Percentiles rank a stretch among this genome's conserved stretches.
Conservation (phyloP, 1,140 invertebrate genomes). For the Medauroidea extradentata region DNA sequence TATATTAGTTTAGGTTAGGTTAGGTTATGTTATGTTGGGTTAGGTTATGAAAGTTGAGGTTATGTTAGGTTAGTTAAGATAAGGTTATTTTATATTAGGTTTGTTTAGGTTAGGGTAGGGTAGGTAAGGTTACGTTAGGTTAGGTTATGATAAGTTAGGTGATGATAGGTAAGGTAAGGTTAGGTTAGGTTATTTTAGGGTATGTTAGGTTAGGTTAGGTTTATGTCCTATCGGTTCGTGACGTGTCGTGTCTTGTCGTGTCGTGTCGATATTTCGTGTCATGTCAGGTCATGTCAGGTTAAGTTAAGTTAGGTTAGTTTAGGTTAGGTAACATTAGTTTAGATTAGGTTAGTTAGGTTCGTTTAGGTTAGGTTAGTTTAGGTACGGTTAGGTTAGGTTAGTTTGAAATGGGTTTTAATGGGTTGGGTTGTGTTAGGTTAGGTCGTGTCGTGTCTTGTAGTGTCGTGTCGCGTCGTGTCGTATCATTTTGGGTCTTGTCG, state of each 20-base stretch:
- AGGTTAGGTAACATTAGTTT: no score
- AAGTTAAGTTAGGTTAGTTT: conserved; percentile 22
- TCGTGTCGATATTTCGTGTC: conserved; percentile 27
- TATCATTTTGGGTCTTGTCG: conserved; percentile 20
- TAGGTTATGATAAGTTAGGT: no score
- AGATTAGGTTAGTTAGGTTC: no score
- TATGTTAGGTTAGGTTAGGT: conserved; percentile 30
- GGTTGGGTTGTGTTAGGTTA: no score
- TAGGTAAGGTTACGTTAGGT: conserved; percentile 17
- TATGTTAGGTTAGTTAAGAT: no score
- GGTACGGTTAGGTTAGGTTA: conserved; percentile 6
- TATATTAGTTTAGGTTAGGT: no score
- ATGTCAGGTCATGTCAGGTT: conserved; percentile 26
- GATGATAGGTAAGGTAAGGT: conserved; percentile 23
- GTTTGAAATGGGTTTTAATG: no score
- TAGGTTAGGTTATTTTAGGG: conserved; percentile 20
- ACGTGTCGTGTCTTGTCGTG: conserved; percentile 27
- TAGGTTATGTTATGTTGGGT: no score
- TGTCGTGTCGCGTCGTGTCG: conserved; percentile 19
- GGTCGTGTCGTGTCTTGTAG: no score
- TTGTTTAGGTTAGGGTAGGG: conserved; percentile 29
- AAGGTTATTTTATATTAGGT: conserved; percentile 28
- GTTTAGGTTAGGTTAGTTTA: conserved; percentile 1
- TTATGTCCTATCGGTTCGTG: conserved; percentile 26
- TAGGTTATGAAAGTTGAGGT: no score